Evolutionary conservation across 2,797 vertebrate species (phyloP).

Genomic region (Poecilia velifera): DNA sequence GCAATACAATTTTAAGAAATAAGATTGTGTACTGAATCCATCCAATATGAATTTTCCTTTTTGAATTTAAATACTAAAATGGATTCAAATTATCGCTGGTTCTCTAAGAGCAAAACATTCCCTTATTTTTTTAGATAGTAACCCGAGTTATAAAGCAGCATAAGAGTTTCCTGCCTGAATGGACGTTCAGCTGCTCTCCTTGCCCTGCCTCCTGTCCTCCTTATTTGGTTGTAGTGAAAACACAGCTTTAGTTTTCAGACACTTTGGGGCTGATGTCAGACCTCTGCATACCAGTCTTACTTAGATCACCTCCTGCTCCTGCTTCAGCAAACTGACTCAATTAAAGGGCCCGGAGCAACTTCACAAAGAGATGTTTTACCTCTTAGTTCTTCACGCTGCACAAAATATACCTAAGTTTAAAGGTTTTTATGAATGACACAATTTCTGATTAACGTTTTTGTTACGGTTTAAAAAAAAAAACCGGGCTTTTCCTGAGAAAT

Average conservation of each 20-base stretch:
- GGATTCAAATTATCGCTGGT: neutral
- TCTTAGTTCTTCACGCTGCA: neutral
- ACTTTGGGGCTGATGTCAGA: constrained; percentile 70
- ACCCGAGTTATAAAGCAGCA: neutral
- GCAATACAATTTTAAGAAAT: neutral
- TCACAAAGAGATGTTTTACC: neutral
- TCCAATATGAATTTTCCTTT: neutral
- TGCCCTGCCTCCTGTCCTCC: constrained; percentile 49
- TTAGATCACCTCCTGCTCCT: constrained; percentile 70
- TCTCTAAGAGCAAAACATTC: neutral
- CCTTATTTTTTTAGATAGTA: neutral
- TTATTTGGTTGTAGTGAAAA: constrained; percentile 73
- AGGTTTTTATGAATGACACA: no score
- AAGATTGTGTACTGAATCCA: no score
- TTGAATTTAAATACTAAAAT: neutral
- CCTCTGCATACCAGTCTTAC: constrained; percentile 74
- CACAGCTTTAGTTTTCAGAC: constrained; percentile 48
- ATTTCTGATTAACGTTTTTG: neutral
- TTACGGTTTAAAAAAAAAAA: neutral
- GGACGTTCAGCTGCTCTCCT: neutral
- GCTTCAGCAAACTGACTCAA: constrained; percentile 31
- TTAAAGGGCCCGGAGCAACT: constrained; percentile 53
- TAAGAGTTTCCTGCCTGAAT: neutral
- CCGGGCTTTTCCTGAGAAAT: neutral
- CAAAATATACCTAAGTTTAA: neutral